Evolutionary conservation across 2,888 invertebrate genomes (phyloP).

Genomic region (Ypsolopha scabrella): DNA sequence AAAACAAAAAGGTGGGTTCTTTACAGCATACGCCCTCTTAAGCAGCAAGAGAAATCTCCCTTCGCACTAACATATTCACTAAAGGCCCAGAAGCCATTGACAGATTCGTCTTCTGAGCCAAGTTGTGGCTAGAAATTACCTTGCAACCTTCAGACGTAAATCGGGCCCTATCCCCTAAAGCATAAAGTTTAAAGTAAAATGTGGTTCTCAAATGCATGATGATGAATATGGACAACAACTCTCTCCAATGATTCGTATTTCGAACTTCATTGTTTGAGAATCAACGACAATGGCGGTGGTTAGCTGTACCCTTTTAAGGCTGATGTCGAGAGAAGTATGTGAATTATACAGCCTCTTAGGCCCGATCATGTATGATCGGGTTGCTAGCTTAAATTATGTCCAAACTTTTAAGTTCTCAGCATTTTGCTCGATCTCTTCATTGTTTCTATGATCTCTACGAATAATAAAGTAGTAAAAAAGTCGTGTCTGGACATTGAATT

Average conservation of each 20-base stretch:
- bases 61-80: conserved; percentile 31
- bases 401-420: too few species aligned
- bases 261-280: conserved; percentile 32
- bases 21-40: neutral
- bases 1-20: too few species aligned
- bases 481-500: too few species aligned
- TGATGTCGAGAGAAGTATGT: neutral
- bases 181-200: neutral
- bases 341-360: neutral
- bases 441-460: too few species aligned
- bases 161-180: conserved; percentile 13
- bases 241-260: conserved; percentile 36
- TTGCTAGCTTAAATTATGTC: neutral
- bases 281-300: conserved; percentile 16
- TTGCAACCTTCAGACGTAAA: conserved; percentile 8
- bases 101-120: conserved; percentile 22
- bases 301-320: neutral
- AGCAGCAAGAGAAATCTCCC: conserved; percentile 26
- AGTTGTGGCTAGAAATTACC: conserved; percentile 26
- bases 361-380: neutral
- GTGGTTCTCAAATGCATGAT: conserved; percentile 7
- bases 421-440: too few species aligned
- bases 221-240: conserved; percentile 38
- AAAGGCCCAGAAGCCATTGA: conserved; percentile 25
- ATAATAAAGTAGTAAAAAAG: too few species aligned